These are phyloP conservation scores for Pedetes capensis DNA, from an alignment of 2,113 vertebrate genomes.

Conservation along the genomic window DNA sequence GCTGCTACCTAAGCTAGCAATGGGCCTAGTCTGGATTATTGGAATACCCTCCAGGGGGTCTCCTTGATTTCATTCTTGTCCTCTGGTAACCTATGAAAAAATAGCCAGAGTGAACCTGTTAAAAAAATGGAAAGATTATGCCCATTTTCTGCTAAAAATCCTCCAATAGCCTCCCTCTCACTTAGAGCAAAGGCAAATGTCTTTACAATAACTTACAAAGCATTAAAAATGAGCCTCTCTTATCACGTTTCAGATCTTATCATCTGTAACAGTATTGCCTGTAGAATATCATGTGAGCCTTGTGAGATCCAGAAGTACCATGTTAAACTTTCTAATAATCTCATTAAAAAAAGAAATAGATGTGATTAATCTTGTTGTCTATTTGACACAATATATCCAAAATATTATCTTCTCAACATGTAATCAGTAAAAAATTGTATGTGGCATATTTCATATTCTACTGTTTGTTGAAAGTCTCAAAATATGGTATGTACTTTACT, in stretches of 20 bases:
- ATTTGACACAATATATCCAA: neutral
- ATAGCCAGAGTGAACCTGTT: neutral
- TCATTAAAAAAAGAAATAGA: neutral
- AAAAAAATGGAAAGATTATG: neutral
- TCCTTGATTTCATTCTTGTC: neutral
- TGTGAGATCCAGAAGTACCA: neutral
- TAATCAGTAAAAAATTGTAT: neutral
- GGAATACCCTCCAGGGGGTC: neutral
- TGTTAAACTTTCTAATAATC: neutral
- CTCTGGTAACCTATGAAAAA: neutral
- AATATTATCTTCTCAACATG: neutral
- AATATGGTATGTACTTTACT: neutral
- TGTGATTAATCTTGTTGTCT: constrained; percentile 15
- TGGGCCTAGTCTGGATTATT: neutral
- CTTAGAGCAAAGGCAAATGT: neutral
- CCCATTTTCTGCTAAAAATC: neutral
- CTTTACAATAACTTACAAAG: neutral
- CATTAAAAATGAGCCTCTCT: neutral
- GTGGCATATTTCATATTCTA: neutral
- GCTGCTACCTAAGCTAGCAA: neutral
- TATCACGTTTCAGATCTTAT: neutral
- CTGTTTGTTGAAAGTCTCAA: neutral
- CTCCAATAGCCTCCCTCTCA: neutral
- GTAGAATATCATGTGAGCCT: neutral
- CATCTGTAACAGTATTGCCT: neutral